phyloP scores from a whole-genome alignment of 2,113 vertebrate genomes.

The Ceratotherium simum region DNA sequence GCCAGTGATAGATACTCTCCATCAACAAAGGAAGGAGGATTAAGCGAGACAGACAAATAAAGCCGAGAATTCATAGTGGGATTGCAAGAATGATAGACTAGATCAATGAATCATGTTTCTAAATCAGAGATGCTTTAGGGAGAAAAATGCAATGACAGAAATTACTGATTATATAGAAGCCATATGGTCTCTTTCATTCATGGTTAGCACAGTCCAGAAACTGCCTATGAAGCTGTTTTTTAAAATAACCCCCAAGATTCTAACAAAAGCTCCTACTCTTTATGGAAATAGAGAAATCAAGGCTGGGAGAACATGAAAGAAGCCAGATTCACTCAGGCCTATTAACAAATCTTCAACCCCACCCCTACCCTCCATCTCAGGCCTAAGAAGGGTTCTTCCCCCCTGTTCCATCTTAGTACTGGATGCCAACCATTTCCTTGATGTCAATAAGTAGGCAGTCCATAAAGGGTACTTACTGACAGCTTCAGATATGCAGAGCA shows the following conservation, averaged over 20 bases:
- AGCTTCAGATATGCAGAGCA: not conserved
- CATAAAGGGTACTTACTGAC: not conserved
- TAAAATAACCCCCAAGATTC: not conserved
- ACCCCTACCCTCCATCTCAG: not conserved
- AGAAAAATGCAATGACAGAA: slow-evolving; percentile 12
- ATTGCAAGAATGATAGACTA: not conserved
- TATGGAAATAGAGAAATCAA: not conserved
- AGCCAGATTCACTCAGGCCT: not conserved
- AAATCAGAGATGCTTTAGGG: not conserved
- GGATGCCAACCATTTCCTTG: not conserved
- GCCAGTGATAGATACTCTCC: not conserved
- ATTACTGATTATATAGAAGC: not conserved
- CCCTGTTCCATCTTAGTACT: not conserved
- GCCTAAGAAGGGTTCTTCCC: not conserved
- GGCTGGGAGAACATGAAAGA: not conserved
- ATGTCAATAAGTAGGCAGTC: not conserved
- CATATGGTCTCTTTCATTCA: not conserved
- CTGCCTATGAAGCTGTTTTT: not conserved
- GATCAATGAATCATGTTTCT: slow-evolving; percentile 60
- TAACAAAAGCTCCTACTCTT: not conserved
- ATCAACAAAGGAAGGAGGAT: slow-evolving; percentile 46
- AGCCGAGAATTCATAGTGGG: not conserved
- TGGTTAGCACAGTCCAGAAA: not conserved
- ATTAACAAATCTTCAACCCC: not conserved
- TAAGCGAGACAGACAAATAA: slow-evolving; percentile 58